Conservation (phyloP, 1,140 invertebrate species). For the Andricus grossulariae region DNA sequence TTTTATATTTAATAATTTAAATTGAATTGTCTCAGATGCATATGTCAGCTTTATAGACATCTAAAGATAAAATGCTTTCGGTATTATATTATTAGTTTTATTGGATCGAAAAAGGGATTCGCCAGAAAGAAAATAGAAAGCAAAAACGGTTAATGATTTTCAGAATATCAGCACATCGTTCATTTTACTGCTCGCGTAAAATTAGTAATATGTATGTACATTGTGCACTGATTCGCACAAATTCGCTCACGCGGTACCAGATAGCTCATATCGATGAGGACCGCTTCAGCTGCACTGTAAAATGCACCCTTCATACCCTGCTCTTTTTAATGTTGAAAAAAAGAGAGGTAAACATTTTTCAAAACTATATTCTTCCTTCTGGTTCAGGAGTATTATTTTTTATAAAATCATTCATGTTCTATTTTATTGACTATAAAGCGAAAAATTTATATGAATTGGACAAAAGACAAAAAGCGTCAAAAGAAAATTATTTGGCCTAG, state of each 20-base stretch:
- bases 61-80: neutral
- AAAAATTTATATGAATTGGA: too few relatives aligned
- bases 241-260: neutral
- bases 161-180: slow-evolving; percentile 6
- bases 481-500: too few relatives aligned
- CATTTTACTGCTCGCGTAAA: neutral
- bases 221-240: too few relatives aligned
- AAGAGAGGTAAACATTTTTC: neutral
- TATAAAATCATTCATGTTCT: too few relatives aligned
- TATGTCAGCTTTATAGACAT: too few relatives aligned
- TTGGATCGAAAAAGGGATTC: neutral
- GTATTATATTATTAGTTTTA: neutral
- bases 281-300: slow-evolving; percentile 1
- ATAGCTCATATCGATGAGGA: slow-evolving; percentile 11
- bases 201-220: neutral
- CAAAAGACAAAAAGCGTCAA: too few relatives aligned
- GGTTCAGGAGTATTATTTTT: too few relatives aligned
- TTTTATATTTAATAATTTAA: too few relatives aligned
- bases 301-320: slow-evolving; percentile 4
- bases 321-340: neutral
- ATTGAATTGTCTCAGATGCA: too few relatives aligned
- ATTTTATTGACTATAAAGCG: too few relatives aligned
- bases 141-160: neutral
- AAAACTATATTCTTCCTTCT: neutral
- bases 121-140: neutral